A percentile compares a stretch with the other conserved stretches of the same genome.
Conservation (phyloP, 2,797 vertebrate species). For the Anisognathus igniventris region DNA sequence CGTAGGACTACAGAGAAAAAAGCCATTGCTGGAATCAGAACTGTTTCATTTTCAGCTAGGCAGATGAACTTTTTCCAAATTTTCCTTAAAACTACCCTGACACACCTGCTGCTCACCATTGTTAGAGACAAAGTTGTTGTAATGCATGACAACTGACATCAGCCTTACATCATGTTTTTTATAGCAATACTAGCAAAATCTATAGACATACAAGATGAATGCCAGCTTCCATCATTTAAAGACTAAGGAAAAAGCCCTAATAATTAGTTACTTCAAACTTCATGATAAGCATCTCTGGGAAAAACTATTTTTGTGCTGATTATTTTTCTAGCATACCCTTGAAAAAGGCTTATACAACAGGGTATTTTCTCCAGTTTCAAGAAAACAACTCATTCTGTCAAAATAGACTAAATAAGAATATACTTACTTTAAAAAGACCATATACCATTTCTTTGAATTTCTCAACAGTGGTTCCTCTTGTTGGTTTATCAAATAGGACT, state of each 20-base stretch:
- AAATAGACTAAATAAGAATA: neutral
- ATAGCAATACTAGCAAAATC: neutral
- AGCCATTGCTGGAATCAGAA: neutral
- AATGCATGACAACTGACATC: neutral
- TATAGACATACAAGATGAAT: neutral
- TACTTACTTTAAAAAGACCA: constrained; percentile 87
- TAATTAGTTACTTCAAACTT: neutral
- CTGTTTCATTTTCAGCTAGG: neutral
- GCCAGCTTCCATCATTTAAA: neutral
- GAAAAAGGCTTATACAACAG: neutral
- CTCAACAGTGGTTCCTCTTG: constrained; percentile 93
- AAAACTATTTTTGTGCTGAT: neutral
- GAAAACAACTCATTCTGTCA: neutral
- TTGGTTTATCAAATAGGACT: constrained; percentile 88
- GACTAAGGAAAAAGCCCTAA: neutral
- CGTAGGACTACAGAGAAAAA: neutral
- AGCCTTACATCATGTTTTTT: neutral
- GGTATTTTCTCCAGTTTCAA: neutral
- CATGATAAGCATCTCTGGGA: neutral
- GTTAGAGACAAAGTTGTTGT: neutral
- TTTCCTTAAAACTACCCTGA: neutral
- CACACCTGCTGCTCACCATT: neutral
- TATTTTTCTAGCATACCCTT: neutral
- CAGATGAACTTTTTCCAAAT: neutral
- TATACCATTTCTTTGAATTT: constrained; percentile 98